Conservation (phyloP, 2,797 vertebrate genomes). For the Pogoniulus pusillus region DNA sequence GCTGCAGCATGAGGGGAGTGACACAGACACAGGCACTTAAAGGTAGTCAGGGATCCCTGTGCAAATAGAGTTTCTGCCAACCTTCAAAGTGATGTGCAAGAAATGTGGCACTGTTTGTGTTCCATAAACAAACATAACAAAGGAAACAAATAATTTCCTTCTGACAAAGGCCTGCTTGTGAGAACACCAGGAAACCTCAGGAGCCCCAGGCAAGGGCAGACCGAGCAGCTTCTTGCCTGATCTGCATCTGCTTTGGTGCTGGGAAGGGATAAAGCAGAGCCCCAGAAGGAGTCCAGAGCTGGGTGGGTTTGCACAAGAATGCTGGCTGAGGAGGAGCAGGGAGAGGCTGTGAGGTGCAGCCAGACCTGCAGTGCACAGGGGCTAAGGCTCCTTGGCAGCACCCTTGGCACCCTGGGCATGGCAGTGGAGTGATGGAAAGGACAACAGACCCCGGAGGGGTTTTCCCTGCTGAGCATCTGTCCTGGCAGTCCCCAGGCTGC, state of each 20-base stretch:
- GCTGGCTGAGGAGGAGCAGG: background rate
- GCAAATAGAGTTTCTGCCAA: background rate
- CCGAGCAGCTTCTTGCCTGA: accelerated
- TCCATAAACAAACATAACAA: background rate
- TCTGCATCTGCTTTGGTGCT: accelerated
- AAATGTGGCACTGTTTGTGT: background rate
- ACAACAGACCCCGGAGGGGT: background rate
- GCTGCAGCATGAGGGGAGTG: background rate
- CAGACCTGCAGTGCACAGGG: accelerated
- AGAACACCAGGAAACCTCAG: background rate
- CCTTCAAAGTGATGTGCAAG: background rate
- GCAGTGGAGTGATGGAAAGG: background rate
- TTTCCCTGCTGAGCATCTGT: background rate
- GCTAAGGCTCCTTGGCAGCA: background rate
- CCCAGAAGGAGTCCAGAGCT: background rate
- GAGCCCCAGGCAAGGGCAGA: background rate
- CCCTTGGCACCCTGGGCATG: background rate
- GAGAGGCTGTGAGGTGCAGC: background rate
- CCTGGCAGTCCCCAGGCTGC: background rate
- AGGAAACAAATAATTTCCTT: background rate
- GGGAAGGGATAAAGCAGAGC: background rate
- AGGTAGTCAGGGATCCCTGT: background rate
- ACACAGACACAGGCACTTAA: background rate
- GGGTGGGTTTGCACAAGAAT: background rate
- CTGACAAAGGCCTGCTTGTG: background rate